Evolutionary conservation across 2,888 invertebrate genomes (phyloP).

Genomic region (Eupithecia inturbata): DNA sequence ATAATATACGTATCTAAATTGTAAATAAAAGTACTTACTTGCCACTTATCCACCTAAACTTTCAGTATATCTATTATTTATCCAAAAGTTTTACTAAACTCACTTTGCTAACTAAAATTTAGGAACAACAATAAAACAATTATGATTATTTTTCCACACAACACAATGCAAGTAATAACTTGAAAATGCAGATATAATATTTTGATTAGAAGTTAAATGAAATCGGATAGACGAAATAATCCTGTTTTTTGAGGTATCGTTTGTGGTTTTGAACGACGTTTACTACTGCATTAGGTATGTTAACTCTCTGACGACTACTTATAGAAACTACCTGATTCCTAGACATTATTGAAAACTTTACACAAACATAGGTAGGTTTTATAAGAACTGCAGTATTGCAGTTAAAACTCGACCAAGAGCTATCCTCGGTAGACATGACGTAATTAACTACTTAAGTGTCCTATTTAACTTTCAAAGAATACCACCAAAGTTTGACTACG

Average conservation of each 20-base stretch:
- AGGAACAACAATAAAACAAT: background rate
- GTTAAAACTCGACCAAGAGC: background rate
- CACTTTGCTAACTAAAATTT: background rate
- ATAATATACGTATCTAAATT: no score
- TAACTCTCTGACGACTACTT: background rate
- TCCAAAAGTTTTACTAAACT: background rate
- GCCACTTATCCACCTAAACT: no score
- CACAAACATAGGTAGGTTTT: background rate
- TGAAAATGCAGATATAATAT: background rate
- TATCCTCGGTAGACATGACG: no score
- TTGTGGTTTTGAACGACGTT: background rate
- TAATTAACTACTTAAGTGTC: background rate
- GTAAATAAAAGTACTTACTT: no score
- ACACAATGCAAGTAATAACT: conserved; percentile 1
- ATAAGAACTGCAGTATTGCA: background rate
- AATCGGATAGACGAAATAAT: background rate
- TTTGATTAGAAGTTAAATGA: background rate
- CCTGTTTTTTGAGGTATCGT: background rate
- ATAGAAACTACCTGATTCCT: no score
- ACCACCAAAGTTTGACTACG: background rate
- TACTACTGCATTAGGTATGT: background rate
- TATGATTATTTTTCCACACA: background rate
- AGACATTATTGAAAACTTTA: no score
- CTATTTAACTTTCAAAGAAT: background rate
- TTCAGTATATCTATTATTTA: background rate